Base-by-base conservation (phyloP, 2,797 vertebrate genomes). In the Clarias platycephalus region DNA sequence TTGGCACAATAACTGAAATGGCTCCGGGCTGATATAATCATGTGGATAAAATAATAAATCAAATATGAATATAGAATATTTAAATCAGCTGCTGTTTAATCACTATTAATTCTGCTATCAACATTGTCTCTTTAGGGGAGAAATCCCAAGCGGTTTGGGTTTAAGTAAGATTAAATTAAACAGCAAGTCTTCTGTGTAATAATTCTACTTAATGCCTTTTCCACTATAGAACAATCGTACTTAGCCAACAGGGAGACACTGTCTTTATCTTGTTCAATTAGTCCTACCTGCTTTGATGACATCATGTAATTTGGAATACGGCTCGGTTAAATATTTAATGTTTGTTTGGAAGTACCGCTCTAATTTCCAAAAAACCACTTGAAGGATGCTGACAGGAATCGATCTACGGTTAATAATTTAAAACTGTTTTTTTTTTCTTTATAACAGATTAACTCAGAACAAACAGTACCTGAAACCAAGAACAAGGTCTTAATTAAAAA, bases 321-420 rank as follows among this genome's bases (percentile, higher is more conserved):
- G 67, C 81, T 70, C 26, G 9, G 57, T 83, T 88, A 40, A 90
- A 88, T 86, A 88, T 86, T 85, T 85, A 84, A 87, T 81, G 81
- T 83, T 81, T 77, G 68, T 87, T 81, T 79, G 55, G 15, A 84
- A 82, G 44, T 75, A 78, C 72, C 37, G 26, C 84, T 64, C 40
- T 71, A 84, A 81, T 74, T 85, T 83, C 67, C 86, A 86, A 80
- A 84, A 86, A 86, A 77, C 13, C 75, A 60, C 75, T 77, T 49
- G 1, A 77, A 37, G 31, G 83, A 72, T 82, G 72, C 58, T 83
- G 83, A 80, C 80, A 84, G 74, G 84, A 87, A 80, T 85, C 83
- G 71, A 81, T 20, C 37, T 62, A 58, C 16, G 64, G 53, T 88
- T 28, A 88, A 90, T 84, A 77, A 84, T 86, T 82, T n/a, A 87